Evolutionary conservation across 2,888 invertebrate species (phyloP).

Genomic region (Drosophila parthenogenetica): DNA sequence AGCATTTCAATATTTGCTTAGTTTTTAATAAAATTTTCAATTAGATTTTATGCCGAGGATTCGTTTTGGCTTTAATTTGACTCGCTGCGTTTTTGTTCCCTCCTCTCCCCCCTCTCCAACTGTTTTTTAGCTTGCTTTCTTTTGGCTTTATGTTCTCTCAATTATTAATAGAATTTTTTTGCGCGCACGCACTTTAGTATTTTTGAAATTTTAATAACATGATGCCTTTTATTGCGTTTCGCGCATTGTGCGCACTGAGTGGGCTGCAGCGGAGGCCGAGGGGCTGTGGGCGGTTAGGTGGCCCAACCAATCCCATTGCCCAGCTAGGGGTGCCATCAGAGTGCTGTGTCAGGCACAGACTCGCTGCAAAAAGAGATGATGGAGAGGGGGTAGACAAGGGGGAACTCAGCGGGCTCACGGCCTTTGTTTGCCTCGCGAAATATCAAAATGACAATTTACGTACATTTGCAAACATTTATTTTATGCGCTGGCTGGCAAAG

Average conservation of each 20-base stretch:
- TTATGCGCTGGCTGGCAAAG: constrained; percentile 50
- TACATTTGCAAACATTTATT: constrained; percentile 73
- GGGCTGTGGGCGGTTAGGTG: too few relatives aligned
- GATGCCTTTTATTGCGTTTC: constrained; percentile 73
- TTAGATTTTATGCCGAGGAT: constrained; percentile 65
- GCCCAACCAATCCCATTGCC: constrained; percentile 7
- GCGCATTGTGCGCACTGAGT: constrained; percentile 57
- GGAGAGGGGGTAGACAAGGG: background rate
- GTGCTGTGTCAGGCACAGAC: constrained; percentile 37
- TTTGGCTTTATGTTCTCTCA: constrained; percentile 38
- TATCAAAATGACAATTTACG: constrained; percentile 78
- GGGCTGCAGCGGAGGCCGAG: constrained; percentile 5
- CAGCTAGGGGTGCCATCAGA: background rate
- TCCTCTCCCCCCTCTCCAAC: too few relatives aligned
- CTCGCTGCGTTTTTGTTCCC: constrained; percentile 3
- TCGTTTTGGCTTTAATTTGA: constrained; percentile 61
- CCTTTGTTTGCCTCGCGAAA: constrained; percentile 66
- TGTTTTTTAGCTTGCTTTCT: background rate
- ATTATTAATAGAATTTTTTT: constrained; percentile 70
- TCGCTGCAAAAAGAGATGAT: background rate
- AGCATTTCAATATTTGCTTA: constrained; percentile 52
- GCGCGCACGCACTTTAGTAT: constrained; percentile 71
- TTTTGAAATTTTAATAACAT: constrained; percentile 77
- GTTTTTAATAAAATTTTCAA: constrained; percentile 69
- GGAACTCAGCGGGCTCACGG: constrained; percentile 56